Evolutionary conservation across 2,113 vertebrate species (phyloP), one percentile per base, ranked within the genome.

Genomic region (Thermophis baileyi): DNA sequence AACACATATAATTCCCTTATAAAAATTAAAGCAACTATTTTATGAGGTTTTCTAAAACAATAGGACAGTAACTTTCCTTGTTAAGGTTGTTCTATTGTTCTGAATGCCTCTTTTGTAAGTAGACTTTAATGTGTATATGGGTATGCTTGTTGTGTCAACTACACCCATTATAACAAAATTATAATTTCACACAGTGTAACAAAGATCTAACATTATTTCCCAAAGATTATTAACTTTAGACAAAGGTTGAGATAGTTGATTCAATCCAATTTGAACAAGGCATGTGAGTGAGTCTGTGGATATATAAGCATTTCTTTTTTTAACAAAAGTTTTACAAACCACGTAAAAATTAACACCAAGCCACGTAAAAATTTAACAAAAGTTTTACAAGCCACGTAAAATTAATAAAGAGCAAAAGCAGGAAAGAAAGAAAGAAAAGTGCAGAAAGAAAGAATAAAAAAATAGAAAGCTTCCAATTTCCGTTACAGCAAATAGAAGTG

Each of bases 1-100:
- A 94, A 93, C 50, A 93, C 95, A 92, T 95, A 94, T 95, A 96
- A 97, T 96, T 96, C 97, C 96, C 97, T 96, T 96, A 97, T 97
- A 96, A 96, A 97, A 98, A 97, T 97, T 97, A 97, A 97, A 96
- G 95, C 89, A 89, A 91, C 95, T 96, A 90, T 97, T 98, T 98
- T 97, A 97, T 97, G 95, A 96, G 96, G 93, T 95, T 97, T 96
- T 97, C 98, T 97, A 97, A 97, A 97, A 94, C 90, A 88, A 89
- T 92, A 97, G 88, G 96, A 96, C 96, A 97, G 96, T 97, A 97
- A 96, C 95, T 96, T 3, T 92, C 93, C 97, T 97, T 96, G 95
- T 94, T 96, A 96, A 96, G 94, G 96, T 94, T 96, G 94, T 95
- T 95, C 95, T 96, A 94, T 95, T 95, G 93, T 95, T 97, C 63